Conservation (phyloP, 2,113 vertebrate species). For the Oryzias woworae region DNA sequence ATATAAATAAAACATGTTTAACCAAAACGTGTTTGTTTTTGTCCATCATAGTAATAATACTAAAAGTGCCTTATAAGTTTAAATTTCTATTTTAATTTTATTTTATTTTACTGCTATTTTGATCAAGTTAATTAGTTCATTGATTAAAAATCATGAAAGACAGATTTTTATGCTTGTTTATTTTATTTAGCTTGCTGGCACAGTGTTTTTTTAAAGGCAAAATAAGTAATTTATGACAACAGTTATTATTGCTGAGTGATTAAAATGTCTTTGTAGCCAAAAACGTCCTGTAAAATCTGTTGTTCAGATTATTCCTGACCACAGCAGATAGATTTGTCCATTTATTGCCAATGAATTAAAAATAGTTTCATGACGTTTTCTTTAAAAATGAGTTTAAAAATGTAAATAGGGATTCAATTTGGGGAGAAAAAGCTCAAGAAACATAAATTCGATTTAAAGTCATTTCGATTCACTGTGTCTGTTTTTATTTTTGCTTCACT, state of each 20-base stretch:
- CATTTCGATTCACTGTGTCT: no score
- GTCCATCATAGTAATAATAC: no score
- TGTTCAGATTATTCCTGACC: neutral
- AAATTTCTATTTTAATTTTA: conserved; percentile 3
- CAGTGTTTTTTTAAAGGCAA: neutral
- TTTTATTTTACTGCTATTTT: neutral
- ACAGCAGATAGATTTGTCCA: neutral
- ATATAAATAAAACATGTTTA: no score
- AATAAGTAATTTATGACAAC: no score
- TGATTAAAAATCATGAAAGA: neutral
- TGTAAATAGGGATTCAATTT: no score
- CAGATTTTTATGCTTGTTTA: conserved; percentile 1
- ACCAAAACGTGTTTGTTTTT: no score
- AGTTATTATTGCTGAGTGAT: neutral
- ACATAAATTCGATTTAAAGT: no score
- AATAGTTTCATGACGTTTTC: no score
- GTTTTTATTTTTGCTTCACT: no score
- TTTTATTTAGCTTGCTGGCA: neutral
- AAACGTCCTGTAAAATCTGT: no score
- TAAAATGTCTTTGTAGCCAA: neutral
- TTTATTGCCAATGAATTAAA: neutral
- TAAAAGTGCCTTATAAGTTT: neutral
- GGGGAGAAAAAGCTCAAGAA: no score
- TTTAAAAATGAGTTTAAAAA: no score
- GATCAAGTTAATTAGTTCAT: neutral